Percentiles rank a stretch among this genome's conserved stretches.
phyloP scores from a whole-genome alignment of 2,888 invertebrate genomes.

The Lepidonotus clava region DNA sequence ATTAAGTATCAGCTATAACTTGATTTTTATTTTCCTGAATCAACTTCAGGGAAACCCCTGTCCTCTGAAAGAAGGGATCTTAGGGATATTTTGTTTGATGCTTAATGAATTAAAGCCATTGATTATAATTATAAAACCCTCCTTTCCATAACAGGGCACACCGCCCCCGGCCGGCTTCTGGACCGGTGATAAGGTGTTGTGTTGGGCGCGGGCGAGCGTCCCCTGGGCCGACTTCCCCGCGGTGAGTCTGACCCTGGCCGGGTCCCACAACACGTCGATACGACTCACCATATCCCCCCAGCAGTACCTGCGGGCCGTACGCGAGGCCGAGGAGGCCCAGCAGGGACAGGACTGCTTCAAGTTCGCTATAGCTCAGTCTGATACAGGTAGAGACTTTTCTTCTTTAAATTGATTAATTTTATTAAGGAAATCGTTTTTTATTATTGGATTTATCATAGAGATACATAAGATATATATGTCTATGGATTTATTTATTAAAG shows the following conservation, averaged over 20 bases:
- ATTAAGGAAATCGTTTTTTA: neutral
- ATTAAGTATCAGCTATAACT: too few relatives aligned
- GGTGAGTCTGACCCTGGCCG: conserved; percentile 71
- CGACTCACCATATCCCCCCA: conserved; percentile 75
- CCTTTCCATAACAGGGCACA: neutral
- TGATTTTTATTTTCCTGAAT: too few relatives aligned
- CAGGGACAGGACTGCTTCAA: conserved; percentile 74
- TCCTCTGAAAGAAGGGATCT: too few relatives aligned
- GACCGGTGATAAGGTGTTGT: conserved; percentile 73
- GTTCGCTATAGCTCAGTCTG: conserved; percentile 76
- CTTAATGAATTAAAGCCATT: neutral
- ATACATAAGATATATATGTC: neutral
- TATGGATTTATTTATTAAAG: too few relatives aligned
- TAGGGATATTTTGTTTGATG: too few relatives aligned
- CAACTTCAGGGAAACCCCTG: too few relatives aligned
- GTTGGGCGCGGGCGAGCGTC: conserved; percentile 69
- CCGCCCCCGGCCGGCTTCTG: conserved; percentile 71
- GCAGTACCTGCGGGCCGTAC: conserved; percentile 75
- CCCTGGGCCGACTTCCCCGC: conserved; percentile 75
- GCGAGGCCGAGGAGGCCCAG: conserved; percentile 59
- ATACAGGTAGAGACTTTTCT: conserved; percentile 69
- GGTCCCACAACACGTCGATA: conserved; percentile 71
- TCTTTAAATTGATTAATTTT: neutral
- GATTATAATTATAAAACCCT: neutral
- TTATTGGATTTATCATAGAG: neutral